phyloP scores from a whole-genome alignment of 2,888 invertebrate genomes.

The Nemotelus nigrinus region DNA sequence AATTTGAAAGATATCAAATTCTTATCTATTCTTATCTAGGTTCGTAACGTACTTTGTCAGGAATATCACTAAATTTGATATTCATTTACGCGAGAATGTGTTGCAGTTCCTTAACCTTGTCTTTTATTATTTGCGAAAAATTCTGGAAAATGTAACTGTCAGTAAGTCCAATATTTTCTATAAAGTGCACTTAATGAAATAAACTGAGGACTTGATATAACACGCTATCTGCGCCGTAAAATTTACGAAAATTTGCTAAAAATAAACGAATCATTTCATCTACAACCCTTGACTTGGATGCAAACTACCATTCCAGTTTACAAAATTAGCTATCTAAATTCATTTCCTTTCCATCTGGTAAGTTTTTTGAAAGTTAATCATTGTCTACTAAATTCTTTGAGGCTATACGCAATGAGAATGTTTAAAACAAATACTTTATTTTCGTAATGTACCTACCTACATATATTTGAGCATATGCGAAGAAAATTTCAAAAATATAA shows the following conservation, averaged over 20 bases:
- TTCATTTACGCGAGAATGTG: slow-evolving; percentile 38
- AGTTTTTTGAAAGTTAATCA: slow-evolving; percentile 46
- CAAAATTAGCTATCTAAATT: slow-evolving; percentile 47
- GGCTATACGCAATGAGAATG: not conserved
- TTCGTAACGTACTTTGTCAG: not conserved
- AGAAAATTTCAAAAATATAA: no score
- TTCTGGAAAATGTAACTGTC: slow-evolving; percentile 49
- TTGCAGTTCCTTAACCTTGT: slow-evolving; percentile 31
- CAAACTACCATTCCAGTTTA: slow-evolving; percentile 45
- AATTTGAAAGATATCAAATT: not conserved
- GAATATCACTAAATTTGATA: slow-evolving; percentile 30
- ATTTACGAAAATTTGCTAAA: slow-evolving; percentile 44
- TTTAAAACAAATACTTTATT: no score
- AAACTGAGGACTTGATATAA: slow-evolving; percentile 47
- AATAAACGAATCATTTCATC: slow-evolving; percentile 41
- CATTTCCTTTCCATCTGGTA: slow-evolving; percentile 45
- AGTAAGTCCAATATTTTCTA: slow-evolving; percentile 41
- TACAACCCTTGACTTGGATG: slow-evolving; percentile 34
- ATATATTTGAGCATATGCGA: no score
- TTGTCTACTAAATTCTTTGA: slow-evolving; percentile 47
- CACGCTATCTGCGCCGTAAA: slow-evolving; percentile 48
- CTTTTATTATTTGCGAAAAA: slow-evolving; percentile 44
- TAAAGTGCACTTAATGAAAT: slow-evolving; percentile 43
- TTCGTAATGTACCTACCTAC: no score
- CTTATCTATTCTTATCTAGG: not conserved